Evolutionary conservation across 2,888 invertebrate species (phyloP), one percentile per base, ranked within the genome.

Genomic region (Monochamus alternatus): DNA sequence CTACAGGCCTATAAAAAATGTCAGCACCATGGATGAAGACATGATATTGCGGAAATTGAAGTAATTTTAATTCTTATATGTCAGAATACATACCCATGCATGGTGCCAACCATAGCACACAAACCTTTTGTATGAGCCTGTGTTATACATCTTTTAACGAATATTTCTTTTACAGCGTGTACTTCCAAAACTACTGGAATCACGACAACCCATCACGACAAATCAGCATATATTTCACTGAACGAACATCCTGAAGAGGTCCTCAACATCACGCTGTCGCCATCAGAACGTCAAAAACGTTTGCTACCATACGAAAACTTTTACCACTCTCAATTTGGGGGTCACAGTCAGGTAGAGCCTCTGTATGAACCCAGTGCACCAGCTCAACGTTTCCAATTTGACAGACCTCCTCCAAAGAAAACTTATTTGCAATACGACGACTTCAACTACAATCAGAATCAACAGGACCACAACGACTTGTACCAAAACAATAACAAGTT

Each of bases 241-340:
- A 85, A 79, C 85, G 84, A 71, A 30, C 3, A 55, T 22, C 58
- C 44, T 14, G 74, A 60, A 10, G 63, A 72, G 32, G 12, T 70
- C 3, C 59, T 79, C 44, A 85, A 85, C 66, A 75, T 81, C 4
- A 85, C 82, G 63, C 85, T 93, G 10, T 77, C 80, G 2, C 55
- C 78, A 3, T 59, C 90, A 71, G 94, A 95, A 88, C 91, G 96
- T 68, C 94, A 94, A 85, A 92, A 96, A 84, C 91, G 96, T 79
- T 88, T 96, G 66, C 93, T 96, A 84, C 96, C 96, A 1, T 96
- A 96, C 87, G 94, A 95, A 92, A 95, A 95, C 51, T 96, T 94
- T 88, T 96, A 95, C 87, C 90, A 92, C 43, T 90, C 93, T n/a
- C 87, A 89, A 85, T 86, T 91, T 85, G 76, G 89, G 88, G 70